Conservation (phyloP, 2,113 vertebrate genomes). For the Suncus etruscus region DNA sequence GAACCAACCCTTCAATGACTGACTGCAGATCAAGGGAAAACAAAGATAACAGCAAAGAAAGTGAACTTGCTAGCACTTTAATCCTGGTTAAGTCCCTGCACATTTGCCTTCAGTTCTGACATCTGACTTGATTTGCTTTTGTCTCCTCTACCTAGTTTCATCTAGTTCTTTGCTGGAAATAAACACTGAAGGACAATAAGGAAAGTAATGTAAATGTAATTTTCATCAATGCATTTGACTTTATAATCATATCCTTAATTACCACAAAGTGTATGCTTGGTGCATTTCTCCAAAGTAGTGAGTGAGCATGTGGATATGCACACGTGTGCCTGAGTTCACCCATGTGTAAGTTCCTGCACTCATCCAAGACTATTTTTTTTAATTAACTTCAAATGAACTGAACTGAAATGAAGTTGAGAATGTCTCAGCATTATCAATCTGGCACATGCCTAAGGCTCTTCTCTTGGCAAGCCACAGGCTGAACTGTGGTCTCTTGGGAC, state of each 20-base stretch:
- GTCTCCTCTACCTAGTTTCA: neutral
- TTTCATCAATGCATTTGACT: slow-evolving; percentile 6
- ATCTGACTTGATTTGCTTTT: neutral
- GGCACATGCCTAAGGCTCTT: neutral
- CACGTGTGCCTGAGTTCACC: neutral
- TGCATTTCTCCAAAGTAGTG: slow-evolving; percentile 14
- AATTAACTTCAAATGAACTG: slow-evolving; percentile 49
- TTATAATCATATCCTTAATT: slow-evolving; percentile 7
- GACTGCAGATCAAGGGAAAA: slow-evolving; percentile 4
- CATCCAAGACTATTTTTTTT: neutral
- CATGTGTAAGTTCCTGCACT: neutral
- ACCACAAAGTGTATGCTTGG: neutral
- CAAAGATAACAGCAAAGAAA: neutral
- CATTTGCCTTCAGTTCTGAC: neutral
- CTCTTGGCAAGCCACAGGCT: neutral
- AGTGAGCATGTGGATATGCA: neutral
- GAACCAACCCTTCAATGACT: neutral
- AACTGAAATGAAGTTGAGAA: neutral
- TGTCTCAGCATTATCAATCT: neutral
- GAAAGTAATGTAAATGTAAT: neutral
- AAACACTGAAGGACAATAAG: neutral
- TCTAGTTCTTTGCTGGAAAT: neutral
- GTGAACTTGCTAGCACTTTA: neutral
- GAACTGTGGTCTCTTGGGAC: slow-evolving; percentile 30
- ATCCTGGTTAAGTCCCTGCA: neutral